phyloP scores from a whole-genome alignment of 2,113 vertebrate species.

The Dicerorhinus sumatrensis region DNA sequence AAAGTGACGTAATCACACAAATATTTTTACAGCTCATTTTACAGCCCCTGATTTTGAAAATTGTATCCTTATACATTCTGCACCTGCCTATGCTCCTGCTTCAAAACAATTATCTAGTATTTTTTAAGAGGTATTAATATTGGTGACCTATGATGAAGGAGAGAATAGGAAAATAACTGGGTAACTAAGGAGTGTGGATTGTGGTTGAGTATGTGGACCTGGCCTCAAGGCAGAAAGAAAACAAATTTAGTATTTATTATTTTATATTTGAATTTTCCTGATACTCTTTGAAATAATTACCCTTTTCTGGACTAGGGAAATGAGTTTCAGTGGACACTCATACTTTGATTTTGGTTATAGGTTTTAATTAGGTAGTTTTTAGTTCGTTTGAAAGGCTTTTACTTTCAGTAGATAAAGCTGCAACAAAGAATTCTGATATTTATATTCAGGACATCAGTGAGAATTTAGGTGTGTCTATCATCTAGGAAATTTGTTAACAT shows the following conservation, averaged over 20 bases:
- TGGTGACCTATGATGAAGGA: background rate
- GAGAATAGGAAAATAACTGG: background rate
- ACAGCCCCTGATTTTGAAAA: background rate
- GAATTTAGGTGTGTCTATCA: background rate
- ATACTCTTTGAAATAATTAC: background rate
- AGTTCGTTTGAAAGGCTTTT: background rate
- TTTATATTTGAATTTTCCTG: background rate
- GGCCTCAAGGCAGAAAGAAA: background rate
- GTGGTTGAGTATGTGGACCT: background rate
- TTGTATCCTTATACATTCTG: background rate
- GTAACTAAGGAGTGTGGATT: background rate
- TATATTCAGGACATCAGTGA: background rate
- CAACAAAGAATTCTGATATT: background rate
- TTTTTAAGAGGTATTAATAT: background rate
- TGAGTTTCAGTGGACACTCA: background rate
- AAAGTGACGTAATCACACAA: background rate
- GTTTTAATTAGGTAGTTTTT: background rate
- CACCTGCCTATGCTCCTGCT: background rate
- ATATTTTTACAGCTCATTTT: background rate
- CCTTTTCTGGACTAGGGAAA: background rate
- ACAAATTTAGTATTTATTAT: background rate
- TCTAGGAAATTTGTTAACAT: background rate
- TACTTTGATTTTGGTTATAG: background rate
- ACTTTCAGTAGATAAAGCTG: background rate
- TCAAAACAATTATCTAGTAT: background rate